Conservation (phyloP, 2,888 invertebrate species). For the Hydropsyche betteni region DNA sequence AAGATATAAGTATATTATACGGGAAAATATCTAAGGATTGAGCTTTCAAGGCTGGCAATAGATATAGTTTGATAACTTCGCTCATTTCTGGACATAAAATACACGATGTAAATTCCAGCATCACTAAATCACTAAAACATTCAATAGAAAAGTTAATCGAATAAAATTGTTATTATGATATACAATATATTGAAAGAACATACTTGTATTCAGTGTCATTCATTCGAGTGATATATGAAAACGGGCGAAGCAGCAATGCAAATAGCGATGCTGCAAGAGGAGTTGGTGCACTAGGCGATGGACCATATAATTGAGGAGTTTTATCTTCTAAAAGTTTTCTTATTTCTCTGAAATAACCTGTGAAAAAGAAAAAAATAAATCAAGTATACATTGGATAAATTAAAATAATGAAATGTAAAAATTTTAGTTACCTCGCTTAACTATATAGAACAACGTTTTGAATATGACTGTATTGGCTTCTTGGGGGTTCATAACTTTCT, state of each 20-base stretch:
- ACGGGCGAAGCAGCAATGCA: slow-evolving; percentile 79
- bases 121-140: slow-evolving; percentile 58
- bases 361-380: slow-evolving; percentile 53
- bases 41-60: slow-evolving; percentile 74
- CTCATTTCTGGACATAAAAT: slow-evolving; percentile 75
- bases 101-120: slow-evolving; percentile 70
- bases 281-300: slow-evolving; percentile 74
- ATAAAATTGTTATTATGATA: background rate
- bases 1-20: slow-evolving; percentile 63
- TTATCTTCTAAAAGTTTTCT: slow-evolving; percentile 74
- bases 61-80: slow-evolving; percentile 73
- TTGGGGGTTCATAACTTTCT: slow-evolving; percentile 58
- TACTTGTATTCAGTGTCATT: slow-evolving; percentile 64
- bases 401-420: background rate
- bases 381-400: background rate
- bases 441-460: slow-evolving; percentile 66
- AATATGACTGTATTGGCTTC: slow-evolving; percentile 57
- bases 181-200: slow-evolving; percentile 55
- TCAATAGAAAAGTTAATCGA: slow-evolving; percentile 46
- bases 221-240: slow-evolving; percentile 66
- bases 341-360: slow-evolving; percentile 79
- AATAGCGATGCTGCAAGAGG: slow-evolving; percentile 77
- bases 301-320: slow-evolving; percentile 75
- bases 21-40: slow-evolving; percentile 62
- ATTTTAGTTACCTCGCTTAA: slow-evolving; percentile 64